Evolutionary conservation across 1,140 invertebrate species (phyloP).

Genomic region (Drosophila ercepeae): DNA sequence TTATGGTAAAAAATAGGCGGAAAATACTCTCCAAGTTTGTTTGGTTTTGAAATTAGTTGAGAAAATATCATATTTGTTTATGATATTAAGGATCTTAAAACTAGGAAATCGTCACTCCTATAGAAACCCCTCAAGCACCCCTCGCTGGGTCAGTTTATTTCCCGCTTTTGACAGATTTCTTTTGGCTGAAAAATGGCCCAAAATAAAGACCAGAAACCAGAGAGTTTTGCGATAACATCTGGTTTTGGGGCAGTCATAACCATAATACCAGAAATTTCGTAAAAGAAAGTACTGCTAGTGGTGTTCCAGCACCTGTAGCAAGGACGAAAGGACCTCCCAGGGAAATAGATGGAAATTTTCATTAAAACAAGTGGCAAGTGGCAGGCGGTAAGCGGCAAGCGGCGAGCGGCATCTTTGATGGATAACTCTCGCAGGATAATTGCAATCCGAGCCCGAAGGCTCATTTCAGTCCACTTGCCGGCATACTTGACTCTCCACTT

Average conservation of each 20-base stretch:
- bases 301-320: slow-evolving; percentile 12
- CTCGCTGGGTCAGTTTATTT: neutral
- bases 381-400: neutral
- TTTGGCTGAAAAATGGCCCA: slow-evolving; percentile 2
- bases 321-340: too few species aligned
- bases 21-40: too few species aligned
- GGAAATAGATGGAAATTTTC: slow-evolving; percentile 48
- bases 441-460: slow-evolving; percentile 59
- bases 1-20: slow-evolving; percentile 4
- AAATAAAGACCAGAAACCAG: slow-evolving; percentile 1
- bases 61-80: too few species aligned
- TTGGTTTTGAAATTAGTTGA: too few species aligned
- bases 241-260: slow-evolving; percentile 32
- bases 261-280: slow-evolving; percentile 6
- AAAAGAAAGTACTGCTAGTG: slow-evolving; percentile 3
- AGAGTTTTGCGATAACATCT: slow-evolving; percentile 26
- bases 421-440: slow-evolving; percentile 66
- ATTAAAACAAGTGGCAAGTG: slow-evolving; percentile 51
- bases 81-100: too few species aligned
- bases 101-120: too few species aligned
- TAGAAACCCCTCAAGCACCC: neutral
- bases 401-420: slow-evolving; percentile 45
- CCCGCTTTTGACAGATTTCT: slow-evolving; percentile 19
- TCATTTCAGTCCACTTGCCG: slow-evolving; percentile 3
- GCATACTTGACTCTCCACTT: neutral